Base-by-base conservation (phyloP, 2,888 invertebrate species). In the Uloborus plumipes region DNA sequence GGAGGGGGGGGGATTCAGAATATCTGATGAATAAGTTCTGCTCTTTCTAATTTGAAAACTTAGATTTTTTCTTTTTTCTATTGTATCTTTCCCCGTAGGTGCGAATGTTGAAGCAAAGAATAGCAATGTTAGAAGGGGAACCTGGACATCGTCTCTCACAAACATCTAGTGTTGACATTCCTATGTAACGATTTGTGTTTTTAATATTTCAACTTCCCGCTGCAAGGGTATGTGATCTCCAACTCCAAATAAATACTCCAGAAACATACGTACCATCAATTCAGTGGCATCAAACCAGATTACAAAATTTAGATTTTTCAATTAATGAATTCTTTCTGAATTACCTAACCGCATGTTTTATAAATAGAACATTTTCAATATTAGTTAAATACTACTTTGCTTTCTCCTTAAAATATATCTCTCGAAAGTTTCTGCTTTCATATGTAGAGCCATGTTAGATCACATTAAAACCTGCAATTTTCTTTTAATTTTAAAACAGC, bases 61-160 rank as follows among this genome's bases (percentile, higher is more conserved):
- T 4, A 31, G 31, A 31, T 7, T 65, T 26, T 26, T 61, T 20
- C 2, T 20, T 14, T 59, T 20, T 59, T 59, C 3, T 39, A 11
- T 62, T 64, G 2, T 11, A 3, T 4, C 49, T 3, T 39, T 84
- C 16, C 61, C 11, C 39, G 11, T 39, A 84, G 83, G 74, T 80
- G n/a, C 66, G 76, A 73, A 76, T 85, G 72, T 39, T 83, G 31
- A 85, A 85, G 14, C 84, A 85, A 69, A 67, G 85, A 65, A 85
- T 85, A 74, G 84, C 83, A 13, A 84, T 85, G 85, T 58, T 85
- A 13, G 85, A 85, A 73, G 76, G 76, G 20, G 84, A 83, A 73
- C 51, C 73, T 72, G 84, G 84, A 59, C 82, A 84, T 47, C 84
- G 80, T 67, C 64, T 79, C 18, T 67, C 72, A 18, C 82, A 74